These are phyloP conservation scores for Thecocarcelia acutangulata DNA, from an alignment of 2,888 invertebrate species.

Conservation along the genomic window DNA sequence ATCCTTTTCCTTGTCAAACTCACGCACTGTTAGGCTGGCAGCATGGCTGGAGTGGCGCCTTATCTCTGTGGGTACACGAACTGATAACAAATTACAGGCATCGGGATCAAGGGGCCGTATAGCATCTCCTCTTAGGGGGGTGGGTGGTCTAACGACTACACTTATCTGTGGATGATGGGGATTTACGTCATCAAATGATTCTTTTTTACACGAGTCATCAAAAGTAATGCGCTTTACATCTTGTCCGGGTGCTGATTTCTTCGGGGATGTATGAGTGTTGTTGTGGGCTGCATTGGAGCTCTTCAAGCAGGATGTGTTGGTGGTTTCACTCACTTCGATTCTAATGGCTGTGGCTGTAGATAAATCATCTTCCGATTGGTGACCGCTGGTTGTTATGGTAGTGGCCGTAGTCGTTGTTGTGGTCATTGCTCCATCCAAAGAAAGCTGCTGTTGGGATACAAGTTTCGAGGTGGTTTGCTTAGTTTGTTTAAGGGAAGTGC, in stretches of 20 bases:
- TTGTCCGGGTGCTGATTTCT: constrained; percentile 77
- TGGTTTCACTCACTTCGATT: constrained; percentile 75
- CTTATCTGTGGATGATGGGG: constrained; percentile 85
- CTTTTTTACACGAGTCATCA: constrained; percentile 82
- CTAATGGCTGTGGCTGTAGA: constrained; percentile 76
- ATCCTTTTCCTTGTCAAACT: constrained; percentile 81
- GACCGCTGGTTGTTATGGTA: constrained; percentile 54
- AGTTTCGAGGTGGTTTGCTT: constrained; percentile 75
- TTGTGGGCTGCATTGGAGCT: constrained; percentile 25
- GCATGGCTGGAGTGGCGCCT: constrained; percentile 81
- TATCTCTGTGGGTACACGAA: constrained; percentile 80
- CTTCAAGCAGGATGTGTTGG: constrained; percentile 69
- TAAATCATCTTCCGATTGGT: constrained; percentile 75
- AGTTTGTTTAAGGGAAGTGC: constrained; percentile 77
- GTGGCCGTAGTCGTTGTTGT: constrained; percentile 71
- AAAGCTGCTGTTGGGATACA: constrained; percentile 78
- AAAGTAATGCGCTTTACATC: constrained; percentile 82
- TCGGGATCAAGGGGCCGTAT: constrained; percentile 80
- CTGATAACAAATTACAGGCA: constrained; percentile 77
- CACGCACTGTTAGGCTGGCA: constrained; percentile 82
- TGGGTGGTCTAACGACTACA: constrained; percentile 89
- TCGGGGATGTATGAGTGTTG: constrained; percentile 72
- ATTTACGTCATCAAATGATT: constrained; percentile 82
- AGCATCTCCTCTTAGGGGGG: constrained; percentile 86
- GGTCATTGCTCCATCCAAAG: constrained; percentile 70